Percentiles rank a stretch among this genome's conserved stretches.
Conservation (phyloP, 2,888 invertebrate species). For the Cyclophora albipunctata region DNA sequence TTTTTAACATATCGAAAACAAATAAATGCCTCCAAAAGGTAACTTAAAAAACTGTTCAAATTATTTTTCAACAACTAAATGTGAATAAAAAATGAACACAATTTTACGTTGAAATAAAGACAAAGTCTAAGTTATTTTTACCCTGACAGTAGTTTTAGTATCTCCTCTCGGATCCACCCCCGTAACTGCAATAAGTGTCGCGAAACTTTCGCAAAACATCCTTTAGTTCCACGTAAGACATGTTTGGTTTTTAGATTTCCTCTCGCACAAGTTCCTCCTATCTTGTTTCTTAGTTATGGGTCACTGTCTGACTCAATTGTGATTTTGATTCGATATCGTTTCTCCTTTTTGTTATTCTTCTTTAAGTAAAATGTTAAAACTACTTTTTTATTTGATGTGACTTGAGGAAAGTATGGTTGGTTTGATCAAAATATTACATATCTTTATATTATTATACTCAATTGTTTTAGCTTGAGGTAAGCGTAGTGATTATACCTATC, state of each 20-base stretch:
- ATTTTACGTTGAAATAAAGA: too few relatives aligned
- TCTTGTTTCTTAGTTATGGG: conserved; percentile 39
- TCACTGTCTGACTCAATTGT: conserved; percentile 37
- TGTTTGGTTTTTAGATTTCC: conserved; percentile 57
- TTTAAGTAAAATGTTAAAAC: neutral
- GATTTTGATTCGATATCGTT: conserved; percentile 39
- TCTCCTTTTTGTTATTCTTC: conserved; percentile 21
- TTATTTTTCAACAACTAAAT: too few relatives aligned
- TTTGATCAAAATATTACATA: too few relatives aligned
- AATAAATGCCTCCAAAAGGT: too few relatives aligned
- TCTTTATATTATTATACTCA: too few relatives aligned
- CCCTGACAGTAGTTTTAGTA: conserved; percentile 11
- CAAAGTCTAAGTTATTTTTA: conserved; percentile 1
- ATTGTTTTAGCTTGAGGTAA: too few relatives aligned
- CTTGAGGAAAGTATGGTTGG: too few relatives aligned
- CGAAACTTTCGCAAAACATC: conserved; percentile 53
- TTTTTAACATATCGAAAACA: too few relatives aligned
- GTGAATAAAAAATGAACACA: too few relatives aligned
- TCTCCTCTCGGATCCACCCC: conserved; percentile 15
- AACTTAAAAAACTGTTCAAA: too few relatives aligned
- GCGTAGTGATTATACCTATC: too few relatives aligned
- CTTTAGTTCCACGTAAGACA: conserved; percentile 50
- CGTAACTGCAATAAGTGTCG: conserved; percentile 58
- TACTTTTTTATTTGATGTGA: too few relatives aligned
- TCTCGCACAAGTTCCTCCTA: conserved; percentile 30